A percentile compares a stretch with the other conserved stretches of the same genome.
Evolutionary conservation across 2,888 invertebrate species (phyloP).

Genomic region (Mythimna albipuncta): DNA sequence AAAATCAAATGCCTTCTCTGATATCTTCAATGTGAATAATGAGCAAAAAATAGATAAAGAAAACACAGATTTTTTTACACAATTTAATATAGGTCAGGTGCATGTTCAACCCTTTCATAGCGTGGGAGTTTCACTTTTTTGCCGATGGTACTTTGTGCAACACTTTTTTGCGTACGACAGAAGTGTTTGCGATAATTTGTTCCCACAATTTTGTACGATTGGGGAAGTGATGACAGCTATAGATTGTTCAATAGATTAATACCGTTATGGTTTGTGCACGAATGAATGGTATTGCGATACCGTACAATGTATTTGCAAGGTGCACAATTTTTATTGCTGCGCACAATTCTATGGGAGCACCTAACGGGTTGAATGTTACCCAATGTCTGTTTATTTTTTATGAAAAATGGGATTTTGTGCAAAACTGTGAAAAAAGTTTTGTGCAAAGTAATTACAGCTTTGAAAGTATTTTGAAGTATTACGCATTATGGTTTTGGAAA

Average conservation of each 20-base stretch:
- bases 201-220: conserved; percentile 85
- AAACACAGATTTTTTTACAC: conserved; percentile 80
- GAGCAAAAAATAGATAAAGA: conserved; percentile 85
- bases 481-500: no score
- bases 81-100: conserved; percentile 90
- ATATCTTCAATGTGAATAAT: conserved; percentile 81
- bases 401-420: background rate
- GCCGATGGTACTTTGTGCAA: conserved; percentile 82
- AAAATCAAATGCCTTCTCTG: conserved; percentile 75
- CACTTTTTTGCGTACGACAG: conserved; percentile 80
- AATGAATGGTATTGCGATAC: conserved; percentile 57
- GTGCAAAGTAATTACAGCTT: no score
- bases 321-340: conserved; percentile 54
- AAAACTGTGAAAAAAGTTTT: background rate
- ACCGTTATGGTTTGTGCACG: conserved; percentile 76
- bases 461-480: background rate
- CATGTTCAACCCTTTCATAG: conserved; percentile 88
- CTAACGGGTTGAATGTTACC: conserved; percentile 58
- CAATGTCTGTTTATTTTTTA: conserved; percentile 14
- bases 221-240: conserved; percentile 88
- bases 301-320: conserved; percentile 65
- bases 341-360: conserved; percentile 20
- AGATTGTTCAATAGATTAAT: conserved; percentile 78
- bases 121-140: conserved; percentile 88
- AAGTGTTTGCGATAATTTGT: conserved; percentile 91